Evolutionary conservation across 2,797 vertebrate species (phyloP).

Genomic region (Morus bassanus): DNA sequence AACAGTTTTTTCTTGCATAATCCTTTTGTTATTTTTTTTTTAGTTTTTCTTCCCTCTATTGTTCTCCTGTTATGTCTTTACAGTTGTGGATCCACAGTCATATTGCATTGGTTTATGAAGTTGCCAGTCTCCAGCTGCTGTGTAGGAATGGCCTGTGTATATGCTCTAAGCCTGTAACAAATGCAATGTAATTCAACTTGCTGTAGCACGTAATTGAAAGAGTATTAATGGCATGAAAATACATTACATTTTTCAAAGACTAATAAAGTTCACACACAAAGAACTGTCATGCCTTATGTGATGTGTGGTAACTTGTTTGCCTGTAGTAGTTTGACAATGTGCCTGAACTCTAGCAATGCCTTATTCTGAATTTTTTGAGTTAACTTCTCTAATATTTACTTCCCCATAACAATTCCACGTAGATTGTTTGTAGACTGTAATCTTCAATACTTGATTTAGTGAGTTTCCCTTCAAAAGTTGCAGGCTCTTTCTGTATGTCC

Average conservation of each 20-base stretch:
- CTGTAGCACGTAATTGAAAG: neutral
- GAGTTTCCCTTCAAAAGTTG: neutral
- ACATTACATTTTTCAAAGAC: neutral
- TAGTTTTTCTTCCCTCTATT: neutral
- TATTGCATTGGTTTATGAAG: neutral
- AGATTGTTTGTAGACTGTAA: neutral
- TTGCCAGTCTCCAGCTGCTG: neutral
- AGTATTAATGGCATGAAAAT: neutral
- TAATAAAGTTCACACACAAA: neutral
- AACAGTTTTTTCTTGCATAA: rapidly evolving
- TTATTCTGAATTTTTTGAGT: neutral
- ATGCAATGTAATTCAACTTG: neutral
- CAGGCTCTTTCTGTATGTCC: neutral
- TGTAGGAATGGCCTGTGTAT: neutral
- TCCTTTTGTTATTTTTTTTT: neutral
- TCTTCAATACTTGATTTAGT: neutral
- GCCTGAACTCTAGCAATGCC: neutral
- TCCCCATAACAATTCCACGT: neutral
- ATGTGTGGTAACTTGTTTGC: neutral
- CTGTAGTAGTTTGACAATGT: neutral
- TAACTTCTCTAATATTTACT: neutral
- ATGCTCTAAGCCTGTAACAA: neutral
- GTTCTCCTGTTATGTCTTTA: neutral
- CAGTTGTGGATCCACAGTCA: neutral
- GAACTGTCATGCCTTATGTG: neutral